phyloP scores from a whole-genome alignment of 1,140 invertebrate species.

The Parapsyche elsis region DNA sequence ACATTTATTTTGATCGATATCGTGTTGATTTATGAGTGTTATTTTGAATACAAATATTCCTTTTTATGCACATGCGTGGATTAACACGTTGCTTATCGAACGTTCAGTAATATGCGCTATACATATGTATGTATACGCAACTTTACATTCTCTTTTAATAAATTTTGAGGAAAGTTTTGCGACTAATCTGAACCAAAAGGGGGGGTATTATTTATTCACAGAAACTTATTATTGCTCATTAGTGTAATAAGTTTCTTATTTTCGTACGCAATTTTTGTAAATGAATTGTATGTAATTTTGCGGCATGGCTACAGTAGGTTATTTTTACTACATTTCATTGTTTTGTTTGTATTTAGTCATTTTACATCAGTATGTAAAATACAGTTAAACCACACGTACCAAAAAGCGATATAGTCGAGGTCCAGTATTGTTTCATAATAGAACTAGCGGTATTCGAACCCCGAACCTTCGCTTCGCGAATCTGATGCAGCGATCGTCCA shows the following conservation, averaged over 20 bases:
- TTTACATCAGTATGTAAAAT: not conserved
- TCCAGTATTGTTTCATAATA: not conserved
- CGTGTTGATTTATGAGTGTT: conserved; percentile 7
- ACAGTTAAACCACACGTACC: not conserved
- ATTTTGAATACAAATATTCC: not conserved
- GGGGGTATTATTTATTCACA: too few species aligned
- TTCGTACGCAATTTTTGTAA: too few species aligned
- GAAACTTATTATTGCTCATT: too few species aligned
- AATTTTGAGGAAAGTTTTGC: too few species aligned
- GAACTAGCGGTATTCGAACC: conserved; percentile 6
- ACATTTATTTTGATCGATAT: conserved; percentile 23
- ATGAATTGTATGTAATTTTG: too few species aligned
- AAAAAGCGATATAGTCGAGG: not conserved
- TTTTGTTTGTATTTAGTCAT: too few species aligned
- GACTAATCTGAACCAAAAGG: too few species aligned
- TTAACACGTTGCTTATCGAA: not conserved
- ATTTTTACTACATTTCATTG: too few species aligned
- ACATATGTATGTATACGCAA: not conserved
- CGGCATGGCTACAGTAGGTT: too few species aligned
- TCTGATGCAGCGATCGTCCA: conserved; percentile 4
- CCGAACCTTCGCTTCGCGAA: conserved; percentile 1
- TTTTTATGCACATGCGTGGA: not conserved
- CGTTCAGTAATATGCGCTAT: not conserved
- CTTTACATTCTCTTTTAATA: too few species aligned
- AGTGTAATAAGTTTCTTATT: too few species aligned